Evolutionary conservation across 2,797 vertebrate species (phyloP), one percentile per base, ranked within the genome.

Genomic region (Xyrichtys novacula): DNA sequence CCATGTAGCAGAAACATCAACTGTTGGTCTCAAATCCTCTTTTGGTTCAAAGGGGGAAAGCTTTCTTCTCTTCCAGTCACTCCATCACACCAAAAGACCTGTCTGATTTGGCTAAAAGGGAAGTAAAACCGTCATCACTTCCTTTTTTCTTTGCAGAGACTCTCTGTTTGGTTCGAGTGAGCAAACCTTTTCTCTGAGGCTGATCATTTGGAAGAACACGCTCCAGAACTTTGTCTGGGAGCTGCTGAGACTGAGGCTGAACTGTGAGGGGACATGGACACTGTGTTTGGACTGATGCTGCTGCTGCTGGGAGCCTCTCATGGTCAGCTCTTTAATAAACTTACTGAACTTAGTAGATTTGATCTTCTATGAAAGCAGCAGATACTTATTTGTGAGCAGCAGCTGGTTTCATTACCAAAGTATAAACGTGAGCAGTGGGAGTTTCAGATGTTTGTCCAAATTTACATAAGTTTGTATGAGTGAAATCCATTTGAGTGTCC

Each of bases 191-290:
- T 7, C 11, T 42, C 19, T 9, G 26, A 43, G 20, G 16, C 12
- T 2, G 25, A 22, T 23, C 4, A 3, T 26, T 32, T 7, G 3
- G 6, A 2, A 11, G 48, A 10, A 63, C 9, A 29, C 6, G 9
- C 39, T 67, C 20, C 16, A 26, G 46, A 34, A 34, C 10, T 34
- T 34, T 34, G 32, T 34, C 32, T 34, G 32, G 32, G 14, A 34
- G 32, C 2, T 11, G 32, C 10, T 34, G 32, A 34, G 10, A 34
- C 32, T 11, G 32, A 34, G 32, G 32, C 32, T 14, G 32, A 34
- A 34, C 32, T 11, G 10, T 34, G 11, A 14, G 11, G 32, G 65
- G 54, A 74, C 32, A 87, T 85, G 85, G 46, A 74, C 23, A 23
- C 40, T 53, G 50, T 56, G 22, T 1, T 67, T 47, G 81, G 60